Evolutionary conservation across 2,888 invertebrate species (phyloP), one percentile per base, ranked within the genome.

Genomic region (Altica lythri): DNA sequence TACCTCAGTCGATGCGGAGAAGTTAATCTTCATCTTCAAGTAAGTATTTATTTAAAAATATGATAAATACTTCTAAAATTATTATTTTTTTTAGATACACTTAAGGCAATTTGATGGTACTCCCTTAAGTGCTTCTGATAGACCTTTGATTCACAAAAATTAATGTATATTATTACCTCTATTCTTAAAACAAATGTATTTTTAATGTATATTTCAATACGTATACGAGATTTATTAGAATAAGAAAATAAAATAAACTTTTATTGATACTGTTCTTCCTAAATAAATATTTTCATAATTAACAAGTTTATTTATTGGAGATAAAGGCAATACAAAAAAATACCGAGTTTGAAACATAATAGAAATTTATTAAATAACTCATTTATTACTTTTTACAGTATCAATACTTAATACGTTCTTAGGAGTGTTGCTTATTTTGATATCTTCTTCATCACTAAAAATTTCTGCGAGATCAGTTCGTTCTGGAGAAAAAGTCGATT

Each of bases 11-110:
- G 92, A 68, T 85, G 89, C 73, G 89, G 89, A 67, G 94, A 95
- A 81, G 92, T 93, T 45, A 93, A 93, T 77, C 79, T 94, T 62
- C 90, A 93, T 80, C 81, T 94, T 71, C 83, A 91, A 82, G 93
- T 92, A 58, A 54, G 50, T 40, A 37, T 22, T 43, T 46, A 8
- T n/a, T 12, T 9, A 32, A 16, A 30, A n/a, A 32, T 40, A 35
- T 37, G 18, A 44, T 27, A 14, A 17, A 5, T 6, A 1, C 8
- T 43, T 13, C 3, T 49, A 14, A 34, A 30, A 51, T 52, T 17
- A 1, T 34, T 18, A 16, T 25, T n/a, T 14, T 19, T 80, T 79
- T 12, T 74, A 88, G 87, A 87, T 89, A 62, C 89, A 89, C 73
- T 76, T 89, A 57, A 77, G 89, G 53, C 86, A 86, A 68, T 89